Percentiles rank a stretch among this genome's conserved stretches.
Conservation (phyloP, 2,113 vertebrate genomes). For the Anseranas semipalmata region DNA sequence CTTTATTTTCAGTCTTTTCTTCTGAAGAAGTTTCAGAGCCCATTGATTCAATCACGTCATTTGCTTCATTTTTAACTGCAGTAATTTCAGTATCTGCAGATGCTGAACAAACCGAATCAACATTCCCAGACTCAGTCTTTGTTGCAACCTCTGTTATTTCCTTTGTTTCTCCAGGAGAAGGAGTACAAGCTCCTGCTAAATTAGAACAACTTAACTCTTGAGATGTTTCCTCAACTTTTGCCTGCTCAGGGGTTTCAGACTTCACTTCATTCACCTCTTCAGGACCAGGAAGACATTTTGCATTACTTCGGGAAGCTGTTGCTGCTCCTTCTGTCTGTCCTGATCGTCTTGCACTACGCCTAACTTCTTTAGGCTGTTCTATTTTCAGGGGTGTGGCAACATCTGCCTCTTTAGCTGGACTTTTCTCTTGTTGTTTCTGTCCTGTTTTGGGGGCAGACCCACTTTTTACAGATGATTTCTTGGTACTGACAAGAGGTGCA, state of each 20-base stretch:
- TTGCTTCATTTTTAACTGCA: slow-evolving; percentile 42
- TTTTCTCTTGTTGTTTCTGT: slow-evolving; percentile 72
- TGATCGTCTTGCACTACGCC: slow-evolving; percentile 52
- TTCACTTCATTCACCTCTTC: slow-evolving; percentile 54
- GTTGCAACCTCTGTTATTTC: slow-evolving; percentile 10
- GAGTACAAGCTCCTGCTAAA: slow-evolving; percentile 43
- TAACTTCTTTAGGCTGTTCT: slow-evolving; percentile 70
- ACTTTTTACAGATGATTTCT: slow-evolving; percentile 75
- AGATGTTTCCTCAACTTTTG: slow-evolving; percentile 36
- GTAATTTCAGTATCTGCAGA: slow-evolving; percentile 56
- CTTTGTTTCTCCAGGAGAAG: slow-evolving; percentile 59
- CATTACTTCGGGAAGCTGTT: slow-evolving; percentile 39
- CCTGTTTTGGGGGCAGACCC: slow-evolving; percentile 69
- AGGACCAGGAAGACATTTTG: slow-evolving; percentile 53
- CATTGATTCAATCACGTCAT: slow-evolving; percentile 29
- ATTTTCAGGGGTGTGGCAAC: slow-evolving; percentile 7
- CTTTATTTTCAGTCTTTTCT: slow-evolving; percentile 59
- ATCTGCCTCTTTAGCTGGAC: slow-evolving; percentile 77
- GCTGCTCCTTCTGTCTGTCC: slow-evolving; percentile 54
- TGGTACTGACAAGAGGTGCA: slow-evolving; percentile 59
- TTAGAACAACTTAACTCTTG: slow-evolving; percentile 39
- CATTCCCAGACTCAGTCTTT: slow-evolving; percentile 26
- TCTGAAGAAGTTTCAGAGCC: slow-evolving; percentile 13
- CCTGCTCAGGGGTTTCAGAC: slow-evolving; percentile 17
- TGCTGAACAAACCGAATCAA: slow-evolving; percentile 24